A percentile compares a stretch with the other conserved stretches of the same genome.
phyloP scores from a whole-genome alignment of 2,888 invertebrate species.

The Drosophila mulleri region DNA sequence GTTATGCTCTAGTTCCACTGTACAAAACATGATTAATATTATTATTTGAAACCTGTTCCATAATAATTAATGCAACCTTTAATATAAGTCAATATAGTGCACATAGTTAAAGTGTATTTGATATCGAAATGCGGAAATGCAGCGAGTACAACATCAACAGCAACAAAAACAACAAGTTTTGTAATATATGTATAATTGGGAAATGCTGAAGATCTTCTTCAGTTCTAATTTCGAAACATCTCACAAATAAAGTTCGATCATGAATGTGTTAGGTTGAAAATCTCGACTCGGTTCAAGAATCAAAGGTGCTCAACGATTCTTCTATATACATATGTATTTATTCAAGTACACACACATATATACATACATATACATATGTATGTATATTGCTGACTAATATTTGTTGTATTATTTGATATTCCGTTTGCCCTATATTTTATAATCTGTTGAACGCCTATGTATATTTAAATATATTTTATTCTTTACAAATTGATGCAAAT shows the following conservation, averaged over 20 bases:
- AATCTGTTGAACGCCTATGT: constrained; percentile 8
- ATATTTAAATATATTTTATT: constrained; percentile 10
- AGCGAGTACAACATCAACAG: background rate
- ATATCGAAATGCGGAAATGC: background rate
- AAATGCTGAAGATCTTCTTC: background rate
- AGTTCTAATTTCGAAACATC: background rate
- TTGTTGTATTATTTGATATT: constrained; percentile 6
- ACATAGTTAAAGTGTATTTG: constrained; percentile 19
- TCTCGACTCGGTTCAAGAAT: constrained; percentile 11
- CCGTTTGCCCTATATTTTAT: constrained; percentile 6
- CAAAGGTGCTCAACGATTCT: constrained; percentile 16
- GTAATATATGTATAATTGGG: background rate
- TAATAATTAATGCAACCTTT: constrained; percentile 28
- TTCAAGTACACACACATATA: background rate
- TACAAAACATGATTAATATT: constrained; percentile 56
- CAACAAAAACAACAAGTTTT: constrained; percentile 4
- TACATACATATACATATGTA: background rate
- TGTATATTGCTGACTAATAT: constrained; percentile 1
- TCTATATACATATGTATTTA: background rate
- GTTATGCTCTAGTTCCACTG: constrained; percentile 45
- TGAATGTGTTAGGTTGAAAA: background rate
- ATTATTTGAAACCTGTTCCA: constrained; percentile 43
- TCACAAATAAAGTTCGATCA: background rate
- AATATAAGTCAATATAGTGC: constrained; percentile 31
- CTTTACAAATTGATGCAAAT: background rate